Evolutionary conservation across 1,140 invertebrate genomes (phyloP).

Genomic region (Sinonovacula constricta): DNA sequence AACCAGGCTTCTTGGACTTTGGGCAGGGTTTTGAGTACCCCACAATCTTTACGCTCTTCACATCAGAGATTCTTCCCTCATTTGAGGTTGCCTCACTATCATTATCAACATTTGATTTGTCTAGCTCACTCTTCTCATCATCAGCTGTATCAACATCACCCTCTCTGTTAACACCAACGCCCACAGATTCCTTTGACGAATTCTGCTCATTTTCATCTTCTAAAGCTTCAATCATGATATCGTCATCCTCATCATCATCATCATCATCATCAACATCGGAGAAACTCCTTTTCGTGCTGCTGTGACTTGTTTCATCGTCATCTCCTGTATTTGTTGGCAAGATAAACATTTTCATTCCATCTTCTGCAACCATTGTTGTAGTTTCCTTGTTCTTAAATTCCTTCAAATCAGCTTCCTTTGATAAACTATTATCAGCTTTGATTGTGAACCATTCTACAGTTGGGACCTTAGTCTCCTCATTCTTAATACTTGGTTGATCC

Average conservation of each 20-base stretch:
- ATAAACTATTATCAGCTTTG: slow-evolving; percentile 46
- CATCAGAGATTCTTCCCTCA: slow-evolving; percentile 28
- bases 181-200: slow-evolving; percentile 46
- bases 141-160: slow-evolving; percentile 44
- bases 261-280: slow-evolving; percentile 41
- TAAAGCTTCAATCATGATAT: no score
- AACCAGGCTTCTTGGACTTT: slow-evolving; percentile 50
- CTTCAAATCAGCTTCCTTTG: slow-evolving; percentile 36
- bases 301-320: not conserved
- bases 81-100: not conserved
- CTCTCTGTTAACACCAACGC: slow-evolving; percentile 42
- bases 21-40: slow-evolving; percentile 42
- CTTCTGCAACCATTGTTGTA: slow-evolving; percentile 43
- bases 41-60: slow-evolving; percentile 2
- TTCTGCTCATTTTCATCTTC: slow-evolving; percentile 33
- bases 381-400: slow-evolving; percentile 40
- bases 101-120: slow-evolving; percentile 11
- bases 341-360: slow-evolving; percentile 63
- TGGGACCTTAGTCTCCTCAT: slow-evolving; percentile 20
- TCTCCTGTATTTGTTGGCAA: slow-evolving; percentile 38
- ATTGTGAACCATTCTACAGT: slow-evolving; percentile 44
- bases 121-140: slow-evolving; percentile 25
- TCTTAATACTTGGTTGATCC: slow-evolving; percentile 10
- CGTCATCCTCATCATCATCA: no score
- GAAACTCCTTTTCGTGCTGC: slow-evolving; percentile 11